Conservation (phyloP, 2,888 invertebrate genomes). For the Slavum lentiscoides region DNA sequence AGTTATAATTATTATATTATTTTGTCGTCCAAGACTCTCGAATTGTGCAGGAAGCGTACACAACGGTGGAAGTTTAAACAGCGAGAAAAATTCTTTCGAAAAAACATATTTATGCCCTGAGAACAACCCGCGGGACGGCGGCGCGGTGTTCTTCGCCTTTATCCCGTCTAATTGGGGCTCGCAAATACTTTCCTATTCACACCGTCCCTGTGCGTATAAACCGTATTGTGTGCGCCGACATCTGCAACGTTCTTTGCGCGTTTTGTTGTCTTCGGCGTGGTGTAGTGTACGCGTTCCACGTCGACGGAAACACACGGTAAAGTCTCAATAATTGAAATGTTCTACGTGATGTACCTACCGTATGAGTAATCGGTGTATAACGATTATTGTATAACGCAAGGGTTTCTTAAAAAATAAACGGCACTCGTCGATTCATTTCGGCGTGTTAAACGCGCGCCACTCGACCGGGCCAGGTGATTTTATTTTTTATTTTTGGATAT, state of each 20-base stretch:
- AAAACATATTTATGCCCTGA: not conserved
- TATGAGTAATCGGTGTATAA: no score
- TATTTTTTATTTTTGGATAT: no score
- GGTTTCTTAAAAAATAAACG: slow-evolving; percentile 17
- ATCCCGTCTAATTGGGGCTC: slow-evolving; percentile 40
- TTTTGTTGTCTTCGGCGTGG: not conserved
- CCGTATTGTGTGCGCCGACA: not conserved
- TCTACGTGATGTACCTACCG: not conserved
- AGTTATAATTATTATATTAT: no score
- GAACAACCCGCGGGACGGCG: no score
- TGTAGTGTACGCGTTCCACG: no score
- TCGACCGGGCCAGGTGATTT: no score
- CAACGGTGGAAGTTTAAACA: no score
- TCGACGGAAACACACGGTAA: slow-evolving; percentile 22
- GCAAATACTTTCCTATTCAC: not conserved
- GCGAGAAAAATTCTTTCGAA: no score
- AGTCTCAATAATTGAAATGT: slow-evolving; percentile 43
- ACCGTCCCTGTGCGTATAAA: not conserved
- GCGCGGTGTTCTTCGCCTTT: slow-evolving; percentile 32
- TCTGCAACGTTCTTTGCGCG: slow-evolving; percentile 22
- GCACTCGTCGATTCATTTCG: not conserved
- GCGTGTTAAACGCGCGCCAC: no score
- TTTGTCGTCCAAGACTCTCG: no score
- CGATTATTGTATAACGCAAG: no score
- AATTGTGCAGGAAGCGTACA: no score